phyloP scores from a whole-genome alignment of 1,140 invertebrate species.

The Papilio polytes region DNA sequence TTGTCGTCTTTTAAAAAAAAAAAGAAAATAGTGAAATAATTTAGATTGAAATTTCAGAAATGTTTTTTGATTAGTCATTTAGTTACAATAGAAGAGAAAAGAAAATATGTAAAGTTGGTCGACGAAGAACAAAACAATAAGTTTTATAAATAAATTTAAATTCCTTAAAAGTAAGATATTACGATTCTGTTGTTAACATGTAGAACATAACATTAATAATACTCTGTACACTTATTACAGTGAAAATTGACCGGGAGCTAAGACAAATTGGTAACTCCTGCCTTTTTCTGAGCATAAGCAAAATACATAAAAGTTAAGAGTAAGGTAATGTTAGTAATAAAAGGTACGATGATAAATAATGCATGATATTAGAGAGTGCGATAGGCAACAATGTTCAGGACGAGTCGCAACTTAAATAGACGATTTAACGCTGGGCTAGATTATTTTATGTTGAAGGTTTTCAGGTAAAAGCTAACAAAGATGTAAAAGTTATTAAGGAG shows the following conservation, averaged over 20 bases:
- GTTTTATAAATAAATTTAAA: not conserved
- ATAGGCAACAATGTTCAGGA: conserved; percentile 36
- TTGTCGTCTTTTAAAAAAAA: no score
- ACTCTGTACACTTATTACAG: no score
- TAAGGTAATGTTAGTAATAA: conserved; percentile 17
- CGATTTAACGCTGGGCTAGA: not conserved
- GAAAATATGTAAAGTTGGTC: no score
- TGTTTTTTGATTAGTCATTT: no score
- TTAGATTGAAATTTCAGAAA: not conserved
- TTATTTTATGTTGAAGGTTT: not conserved
- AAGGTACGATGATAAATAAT: conserved; percentile 32
- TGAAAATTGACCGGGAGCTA: not conserved
- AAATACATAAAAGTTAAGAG: not conserved
- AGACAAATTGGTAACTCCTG: not conserved
- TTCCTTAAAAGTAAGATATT: not conserved
- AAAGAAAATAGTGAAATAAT: not conserved
- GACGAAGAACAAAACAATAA: not conserved
- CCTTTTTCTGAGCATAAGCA: not conserved
- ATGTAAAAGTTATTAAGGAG: not conserved
- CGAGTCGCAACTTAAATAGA: conserved; percentile 17
- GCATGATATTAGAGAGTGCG: conserved; percentile 28
- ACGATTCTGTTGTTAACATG: not conserved
- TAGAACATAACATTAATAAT: not conserved
- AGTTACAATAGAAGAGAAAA: no score
- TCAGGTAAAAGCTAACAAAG: conserved; percentile 2